Percentiles rank a stretch among this genome's conserved stretches.
Conservation (phyloP, 2,797 vertebrate species). For the Epinephelus malabaricus region DNA sequence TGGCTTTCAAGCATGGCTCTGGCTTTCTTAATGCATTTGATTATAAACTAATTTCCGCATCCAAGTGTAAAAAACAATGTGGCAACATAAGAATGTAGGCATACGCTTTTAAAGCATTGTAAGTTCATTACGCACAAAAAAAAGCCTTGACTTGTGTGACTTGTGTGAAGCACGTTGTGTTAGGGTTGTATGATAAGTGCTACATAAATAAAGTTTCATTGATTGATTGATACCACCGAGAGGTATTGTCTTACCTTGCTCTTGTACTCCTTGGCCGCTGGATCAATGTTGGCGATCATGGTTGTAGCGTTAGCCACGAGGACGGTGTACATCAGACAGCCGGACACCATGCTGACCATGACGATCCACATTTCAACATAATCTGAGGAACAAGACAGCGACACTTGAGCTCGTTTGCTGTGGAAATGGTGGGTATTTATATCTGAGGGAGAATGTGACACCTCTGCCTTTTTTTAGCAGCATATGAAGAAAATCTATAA, state of each 20-base stretch:
- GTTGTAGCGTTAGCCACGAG: slow-evolving; percentile 87
- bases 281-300: slow-evolving; percentile 85
- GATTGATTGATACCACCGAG: not conserved
- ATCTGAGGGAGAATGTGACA: slow-evolving; percentile 8
- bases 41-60: too few relatives aligned
- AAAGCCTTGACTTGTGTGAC: too few relatives aligned
- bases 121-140: too few relatives aligned
- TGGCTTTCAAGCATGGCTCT: too few relatives aligned
- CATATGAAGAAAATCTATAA: slow-evolving; percentile 38
- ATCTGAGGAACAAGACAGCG: slow-evolving; percentile 70
- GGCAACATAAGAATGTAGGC: too few relatives aligned
- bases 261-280: slow-evolving; percentile 85
- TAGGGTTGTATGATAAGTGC: too few relatives aligned
- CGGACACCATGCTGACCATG: slow-evolving; percentile 88
- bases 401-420: not conserved
- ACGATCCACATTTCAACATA: slow-evolving; percentile 88
- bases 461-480: not conserved
- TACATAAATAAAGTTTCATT: too few relatives aligned
- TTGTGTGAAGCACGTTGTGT: too few relatives aligned
- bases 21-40: too few relatives aligned
- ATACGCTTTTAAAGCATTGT: too few relatives aligned
- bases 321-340: slow-evolving; percentile 87
- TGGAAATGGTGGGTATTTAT: slow-evolving; percentile 4
- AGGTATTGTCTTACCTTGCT: slow-evolving; percentile 78
- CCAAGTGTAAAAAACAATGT: too few relatives aligned